Percentiles rank a stretch among this genome's conserved stretches.
These are phyloP conservation scores for Cranoglanis bouderius DNA, from an alignment of 2,113 vertebrate genomes.

Conservation along the genomic window DNA sequence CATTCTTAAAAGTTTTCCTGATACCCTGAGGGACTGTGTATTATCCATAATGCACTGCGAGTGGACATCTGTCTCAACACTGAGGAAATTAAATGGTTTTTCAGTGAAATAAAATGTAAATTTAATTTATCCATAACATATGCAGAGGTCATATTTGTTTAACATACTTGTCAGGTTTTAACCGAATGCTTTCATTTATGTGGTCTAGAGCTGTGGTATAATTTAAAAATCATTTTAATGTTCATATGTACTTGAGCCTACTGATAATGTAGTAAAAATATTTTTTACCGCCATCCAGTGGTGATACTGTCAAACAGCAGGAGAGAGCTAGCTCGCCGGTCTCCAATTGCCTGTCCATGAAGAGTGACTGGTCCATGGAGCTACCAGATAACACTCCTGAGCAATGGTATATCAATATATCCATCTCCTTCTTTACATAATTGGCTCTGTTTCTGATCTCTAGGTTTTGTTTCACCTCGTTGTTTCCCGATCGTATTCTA, in stretches of 20 bases:
- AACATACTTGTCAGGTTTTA: background rate
- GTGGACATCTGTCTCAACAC: background rate
- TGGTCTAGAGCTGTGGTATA: background rate
- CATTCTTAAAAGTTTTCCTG: background rate
- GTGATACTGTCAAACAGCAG: background rate
- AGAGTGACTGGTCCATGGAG: slow-evolving; percentile 25
- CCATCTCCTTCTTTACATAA: background rate
- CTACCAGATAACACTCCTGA: slow-evolving; percentile 3
- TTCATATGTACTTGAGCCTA: background rate
- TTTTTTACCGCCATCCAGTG: slow-evolving; percentile 12
- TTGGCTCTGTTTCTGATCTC: background rate
- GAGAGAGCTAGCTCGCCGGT: slow-evolving; percentile 15
- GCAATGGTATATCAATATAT: slow-evolving; percentile 22
- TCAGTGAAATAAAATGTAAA: background rate
- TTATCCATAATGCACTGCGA: background rate
- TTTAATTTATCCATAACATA: background rate
- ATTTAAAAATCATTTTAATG: background rate
- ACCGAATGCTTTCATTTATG: background rate
- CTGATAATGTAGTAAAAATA: too few species aligned
- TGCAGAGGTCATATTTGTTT: background rate
- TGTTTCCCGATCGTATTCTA: background rate
- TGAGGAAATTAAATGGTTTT: background rate
- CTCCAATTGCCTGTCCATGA: slow-evolving; percentile 4
- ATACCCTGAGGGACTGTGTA: background rate
- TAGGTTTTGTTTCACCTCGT: background rate